Evolutionary conservation across 2,113 vertebrate genomes (phyloP).

Genomic region (Perognathus longimembris): DNA sequence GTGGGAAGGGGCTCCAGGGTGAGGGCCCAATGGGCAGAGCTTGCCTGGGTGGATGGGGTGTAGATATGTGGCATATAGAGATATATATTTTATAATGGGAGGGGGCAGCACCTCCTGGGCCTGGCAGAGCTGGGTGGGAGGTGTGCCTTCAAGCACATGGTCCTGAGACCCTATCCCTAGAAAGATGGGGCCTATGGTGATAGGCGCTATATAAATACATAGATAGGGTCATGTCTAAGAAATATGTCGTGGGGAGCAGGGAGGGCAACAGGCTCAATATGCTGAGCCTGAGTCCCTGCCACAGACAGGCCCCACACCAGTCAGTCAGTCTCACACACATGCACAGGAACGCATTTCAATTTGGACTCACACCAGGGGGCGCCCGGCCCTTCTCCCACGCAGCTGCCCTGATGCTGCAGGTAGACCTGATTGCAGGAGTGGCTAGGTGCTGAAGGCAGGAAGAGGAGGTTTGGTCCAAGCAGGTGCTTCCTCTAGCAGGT

Average conservation of each 20-base stretch:
- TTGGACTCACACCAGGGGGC: slow-evolving; percentile 58
- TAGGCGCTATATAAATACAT: slow-evolving; percentile 81
- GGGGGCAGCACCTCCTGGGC: slow-evolving; percentile 82
- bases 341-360: slow-evolving; percentile 61
- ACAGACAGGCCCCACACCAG: slow-evolving; percentile 59
- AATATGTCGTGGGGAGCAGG: slow-evolving; percentile 57
- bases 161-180: slow-evolving; percentile 78
- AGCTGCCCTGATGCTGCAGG: slow-evolving; percentile 78
- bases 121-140: slow-evolving; percentile 75
- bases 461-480: slow-evolving; percentile 75
- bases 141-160: slow-evolving; percentile 75
- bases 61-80: slow-evolving; percentile 86
- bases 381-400: slow-evolving; percentile 48
- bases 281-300: slow-evolving; percentile 54
- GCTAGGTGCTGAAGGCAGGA: slow-evolving; percentile 80
- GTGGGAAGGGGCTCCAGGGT: slow-evolving; percentile 74
- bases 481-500: slow-evolving; percentile 80
- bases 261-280: slow-evolving; percentile 31
- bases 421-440: slow-evolving; percentile 73
- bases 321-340: slow-evolving; percentile 61
- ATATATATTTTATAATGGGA: slow-evolving; percentile 86
- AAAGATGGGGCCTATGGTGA: slow-evolving; percentile 75
- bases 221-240: slow-evolving; percentile 80
- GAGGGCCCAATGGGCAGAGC: slow-evolving; percentile 71
- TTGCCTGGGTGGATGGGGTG: slow-evolving; percentile 79